Conservation (phyloP, 2,113 vertebrate genomes). For the Mustelus asterias region DNA sequence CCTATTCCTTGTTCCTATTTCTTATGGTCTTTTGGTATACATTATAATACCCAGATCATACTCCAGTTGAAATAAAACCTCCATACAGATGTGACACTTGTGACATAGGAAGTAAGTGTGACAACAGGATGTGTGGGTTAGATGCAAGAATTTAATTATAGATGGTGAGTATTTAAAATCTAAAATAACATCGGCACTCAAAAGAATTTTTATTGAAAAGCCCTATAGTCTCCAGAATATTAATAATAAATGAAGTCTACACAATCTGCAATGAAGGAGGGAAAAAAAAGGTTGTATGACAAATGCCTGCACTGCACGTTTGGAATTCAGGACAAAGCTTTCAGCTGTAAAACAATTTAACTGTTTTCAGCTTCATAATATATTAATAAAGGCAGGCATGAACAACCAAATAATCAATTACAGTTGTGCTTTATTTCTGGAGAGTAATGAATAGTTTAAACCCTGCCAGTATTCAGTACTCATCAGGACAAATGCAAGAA, state of each 20-base stretch:
- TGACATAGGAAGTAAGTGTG: neutral
- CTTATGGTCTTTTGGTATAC: neutral
- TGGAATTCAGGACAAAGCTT: slow-evolving; percentile 9
- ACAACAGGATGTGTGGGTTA: neutral
- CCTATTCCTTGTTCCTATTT: no score
- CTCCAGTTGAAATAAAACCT: neutral
- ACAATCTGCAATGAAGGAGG: neutral
- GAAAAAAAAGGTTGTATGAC: neutral
- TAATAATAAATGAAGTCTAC: neutral
- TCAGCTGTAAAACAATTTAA: slow-evolving; percentile 23
- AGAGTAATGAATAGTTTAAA: slow-evolving; percentile 10
- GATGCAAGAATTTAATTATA: neutral
- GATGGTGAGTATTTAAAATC: slow-evolving; percentile 1
- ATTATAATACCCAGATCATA: neutral
- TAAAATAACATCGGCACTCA: neutral
- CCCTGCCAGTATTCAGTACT: neutral
- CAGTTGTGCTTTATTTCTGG: neutral
- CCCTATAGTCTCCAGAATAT: neutral
- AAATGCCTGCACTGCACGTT: neutral
- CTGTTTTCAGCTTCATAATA: slow-evolving; percentile 11
- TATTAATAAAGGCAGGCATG: slow-evolving; percentile 9
- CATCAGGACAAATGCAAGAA: neutral
- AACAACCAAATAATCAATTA: slow-evolving; percentile 26
- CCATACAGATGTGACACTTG: neutral
- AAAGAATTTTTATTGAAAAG: neutral